Conservation (phyloP, 1,140 invertebrate genomes). For the Drosophila trapezifrons region DNA sequence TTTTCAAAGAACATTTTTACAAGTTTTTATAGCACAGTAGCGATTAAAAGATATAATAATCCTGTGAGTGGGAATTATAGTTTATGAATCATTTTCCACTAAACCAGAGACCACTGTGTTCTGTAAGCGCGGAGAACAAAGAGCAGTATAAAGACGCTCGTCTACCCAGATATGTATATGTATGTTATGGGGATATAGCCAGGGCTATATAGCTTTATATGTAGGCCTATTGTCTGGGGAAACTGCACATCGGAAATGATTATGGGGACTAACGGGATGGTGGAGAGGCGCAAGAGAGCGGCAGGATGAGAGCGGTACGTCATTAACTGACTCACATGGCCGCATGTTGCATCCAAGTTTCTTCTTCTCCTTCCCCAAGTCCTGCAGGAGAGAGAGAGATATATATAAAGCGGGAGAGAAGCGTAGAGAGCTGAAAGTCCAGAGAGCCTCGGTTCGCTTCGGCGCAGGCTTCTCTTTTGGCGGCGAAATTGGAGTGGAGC, state of each 20-base stretch:
- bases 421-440: not conserved
- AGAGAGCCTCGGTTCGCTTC: constrained; percentile 8
- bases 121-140: constrained; percentile 38
- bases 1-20: too few relatives aligned
- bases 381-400: constrained; percentile 32
- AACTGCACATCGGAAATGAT: constrained; percentile 76
- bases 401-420: not conserved
- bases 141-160: constrained; percentile 44
- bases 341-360: constrained; percentile 72
- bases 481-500: constrained; percentile 30
- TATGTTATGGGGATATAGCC: constrained; percentile 20
- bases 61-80: too few relatives aligned
- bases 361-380: constrained; percentile 24
- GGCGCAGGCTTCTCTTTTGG: constrained; percentile 40
- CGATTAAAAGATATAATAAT: not conserved
- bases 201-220: constrained; percentile 25
- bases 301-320: constrained; percentile 25
- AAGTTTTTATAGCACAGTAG: too few relatives aligned
- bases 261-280: constrained; percentile 20
- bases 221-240: constrained; percentile 71
- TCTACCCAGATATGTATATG: constrained; percentile 17
- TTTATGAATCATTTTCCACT: not conserved
- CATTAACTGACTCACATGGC: constrained; percentile 72
- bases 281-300: not conserved
- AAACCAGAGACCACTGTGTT: constrained; percentile 16